A percentile compares a stretch with the other conserved stretches of the same genome.
phyloP scores from a whole-genome alignment of 2,113 vertebrate species.

The Percopsis transmontana region DNA sequence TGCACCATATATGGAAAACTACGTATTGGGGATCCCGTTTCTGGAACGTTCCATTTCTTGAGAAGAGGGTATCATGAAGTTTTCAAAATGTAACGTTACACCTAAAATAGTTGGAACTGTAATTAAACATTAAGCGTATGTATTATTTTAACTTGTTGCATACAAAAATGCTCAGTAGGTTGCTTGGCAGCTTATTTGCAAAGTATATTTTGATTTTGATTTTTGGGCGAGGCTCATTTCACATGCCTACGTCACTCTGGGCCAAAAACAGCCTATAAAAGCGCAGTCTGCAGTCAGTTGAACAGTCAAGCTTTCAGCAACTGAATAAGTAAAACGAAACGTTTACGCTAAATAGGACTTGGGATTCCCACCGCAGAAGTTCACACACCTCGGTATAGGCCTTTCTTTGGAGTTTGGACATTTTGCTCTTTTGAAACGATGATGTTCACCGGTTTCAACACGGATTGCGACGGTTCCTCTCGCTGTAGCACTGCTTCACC shows the following conservation, averaged over 20 bases:
- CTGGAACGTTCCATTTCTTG: slow-evolving; percentile 72
- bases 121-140: accelerated
- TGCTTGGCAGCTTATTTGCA: slow-evolving; percentile 34
- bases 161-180: accelerated
- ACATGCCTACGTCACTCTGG: slow-evolving; percentile 53
- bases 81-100: neutral
- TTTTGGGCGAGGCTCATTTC: neutral
- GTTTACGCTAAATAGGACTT: neutral
- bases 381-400: slow-evolving; percentile 5
- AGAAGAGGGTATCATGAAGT: neutral
- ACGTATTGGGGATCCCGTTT: slow-evolving; percentile 79
- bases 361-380: slow-evolving; percentile 34
- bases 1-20: slow-evolving; percentile 80
- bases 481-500: slow-evolving; percentile 96
- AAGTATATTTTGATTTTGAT: slow-evolving; percentile 12
- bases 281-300: neutral
- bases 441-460: slow-evolving; percentile 89
- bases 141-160: accelerated
- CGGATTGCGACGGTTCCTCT: slow-evolving; percentile 91
- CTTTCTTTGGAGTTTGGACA: slow-evolving; percentile 32
- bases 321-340: neutral
- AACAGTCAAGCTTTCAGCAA: slow-evolving; percentile 64
- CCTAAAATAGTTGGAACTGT: accelerated
- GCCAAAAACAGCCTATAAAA: slow-evolving; percentile 43
- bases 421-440: slow-evolving; percentile 40